Percentiles rank a stretch among this genome's conserved stretches.
phyloP scores from a whole-genome alignment of 64 coral and sea anemone genomes.

The Pocillopora damicornis region DNA sequence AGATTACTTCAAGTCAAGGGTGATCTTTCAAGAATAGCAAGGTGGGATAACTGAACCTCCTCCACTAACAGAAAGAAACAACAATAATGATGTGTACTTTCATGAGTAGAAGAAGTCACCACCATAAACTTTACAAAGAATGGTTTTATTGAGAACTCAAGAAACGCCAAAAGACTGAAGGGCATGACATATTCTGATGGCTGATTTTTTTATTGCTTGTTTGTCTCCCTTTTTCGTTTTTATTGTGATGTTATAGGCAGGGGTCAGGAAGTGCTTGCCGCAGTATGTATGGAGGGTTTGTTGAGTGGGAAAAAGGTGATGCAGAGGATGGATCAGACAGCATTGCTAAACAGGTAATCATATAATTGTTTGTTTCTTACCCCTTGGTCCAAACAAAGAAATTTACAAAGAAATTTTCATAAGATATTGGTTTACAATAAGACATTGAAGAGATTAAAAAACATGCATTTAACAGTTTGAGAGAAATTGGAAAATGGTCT shows the following conservation, averaged over 20 bases:
- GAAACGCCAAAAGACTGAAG: no score
- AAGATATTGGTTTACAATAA: no score
- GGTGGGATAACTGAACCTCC: constrained; percentile 13
- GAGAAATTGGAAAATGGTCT: no score
- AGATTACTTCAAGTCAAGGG: constrained; percentile 65
- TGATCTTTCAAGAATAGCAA: constrained; percentile 87
- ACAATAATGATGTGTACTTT: neutral
- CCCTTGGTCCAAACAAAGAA: neutral
- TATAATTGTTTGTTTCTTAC: neutral
- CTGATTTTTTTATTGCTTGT: neutral
- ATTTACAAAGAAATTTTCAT: no score
- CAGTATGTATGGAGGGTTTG: constrained; percentile 96
- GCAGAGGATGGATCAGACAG: constrained; percentile 76
- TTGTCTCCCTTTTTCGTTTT: neutral
- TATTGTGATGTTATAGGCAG: constrained; percentile 34
- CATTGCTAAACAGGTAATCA: constrained; percentile 73
- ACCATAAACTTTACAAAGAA: no score
- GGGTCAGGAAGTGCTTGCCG: constrained; percentile 97
- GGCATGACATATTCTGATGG: no score
- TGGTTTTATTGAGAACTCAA: no score
- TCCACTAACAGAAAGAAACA: neutral
- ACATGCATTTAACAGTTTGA: no score
- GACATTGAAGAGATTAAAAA: no score
- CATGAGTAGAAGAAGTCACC: neutral
- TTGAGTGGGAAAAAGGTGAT: constrained; percentile 79